phyloP scores from a whole-genome alignment of 1,140 invertebrate species.

The Leptinotarsa texana region DNA sequence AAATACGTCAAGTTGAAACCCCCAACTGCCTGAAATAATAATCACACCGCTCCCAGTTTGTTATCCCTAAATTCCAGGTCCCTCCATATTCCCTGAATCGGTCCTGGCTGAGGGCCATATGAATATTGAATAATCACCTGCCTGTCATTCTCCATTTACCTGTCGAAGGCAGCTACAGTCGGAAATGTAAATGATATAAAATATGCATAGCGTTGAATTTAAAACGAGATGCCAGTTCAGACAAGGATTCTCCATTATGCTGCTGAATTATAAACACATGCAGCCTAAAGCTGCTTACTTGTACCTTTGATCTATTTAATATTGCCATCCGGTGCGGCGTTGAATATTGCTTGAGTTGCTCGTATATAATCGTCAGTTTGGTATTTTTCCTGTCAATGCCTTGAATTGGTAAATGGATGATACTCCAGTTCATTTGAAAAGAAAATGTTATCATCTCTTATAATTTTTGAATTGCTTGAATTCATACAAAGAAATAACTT shows the following conservation, averaged over 20 bases:
- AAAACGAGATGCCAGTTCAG: slow-evolving; percentile 17
- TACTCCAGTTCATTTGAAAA: too few species aligned
- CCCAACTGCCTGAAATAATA: too few species aligned
- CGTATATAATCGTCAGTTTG: too few species aligned
- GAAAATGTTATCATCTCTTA: too few species aligned
- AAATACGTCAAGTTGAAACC: too few species aligned
- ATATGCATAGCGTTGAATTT: slow-evolving; percentile 21
- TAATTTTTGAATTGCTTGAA: too few species aligned
- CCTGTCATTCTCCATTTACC: slow-evolving; percentile 19
- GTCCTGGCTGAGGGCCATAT: slow-evolving; percentile 5
- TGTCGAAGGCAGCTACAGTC: slow-evolving; percentile 24
- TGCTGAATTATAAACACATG: slow-evolving; percentile 19
- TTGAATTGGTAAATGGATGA: too few species aligned
- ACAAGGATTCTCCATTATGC: slow-evolving; percentile 26
- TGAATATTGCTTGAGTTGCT: background rate
- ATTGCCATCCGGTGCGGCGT: background rate
- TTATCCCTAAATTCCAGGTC: too few species aligned
- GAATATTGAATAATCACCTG: slow-evolving; percentile 19
- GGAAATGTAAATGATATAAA: slow-evolving; percentile 27
- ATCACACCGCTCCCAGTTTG: too few species aligned
- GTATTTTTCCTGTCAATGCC: too few species aligned
- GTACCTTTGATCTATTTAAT: slow-evolving; percentile 20
- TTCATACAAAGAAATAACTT: too few species aligned
- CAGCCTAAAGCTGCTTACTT: slow-evolving; percentile 11
- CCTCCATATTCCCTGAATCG: background rate